Evolutionary conservation across 2,797 vertebrate species (phyloP).

Genomic region (Strix occidentalis): DNA sequence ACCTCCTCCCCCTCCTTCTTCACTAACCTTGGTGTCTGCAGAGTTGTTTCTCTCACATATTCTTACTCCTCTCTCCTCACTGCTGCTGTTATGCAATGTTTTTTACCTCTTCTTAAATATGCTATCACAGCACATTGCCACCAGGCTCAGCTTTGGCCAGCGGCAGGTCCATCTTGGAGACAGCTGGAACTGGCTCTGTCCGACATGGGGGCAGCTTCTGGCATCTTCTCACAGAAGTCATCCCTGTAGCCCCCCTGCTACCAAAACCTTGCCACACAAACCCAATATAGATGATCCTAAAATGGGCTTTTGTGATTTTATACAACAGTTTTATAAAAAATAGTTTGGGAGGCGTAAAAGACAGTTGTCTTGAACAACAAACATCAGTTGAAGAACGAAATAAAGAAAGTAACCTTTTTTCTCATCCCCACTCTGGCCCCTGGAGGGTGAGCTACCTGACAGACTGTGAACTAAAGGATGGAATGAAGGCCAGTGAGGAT

Average conservation of each 20-base stretch:
- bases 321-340: neutral
- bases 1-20: neutral
- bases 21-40: neutral
- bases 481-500: neutral
- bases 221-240: neutral
- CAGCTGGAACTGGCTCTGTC: neutral
- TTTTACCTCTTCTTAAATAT: neutral
- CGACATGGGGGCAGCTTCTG: neutral
- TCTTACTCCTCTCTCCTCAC: neutral
- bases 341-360: neutral
- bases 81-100: neutral
- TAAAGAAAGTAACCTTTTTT: neutral
- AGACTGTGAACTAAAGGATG: neutral
- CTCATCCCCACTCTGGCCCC: neutral
- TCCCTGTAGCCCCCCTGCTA: neutral
- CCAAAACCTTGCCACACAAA: neutral
- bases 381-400: neutral
- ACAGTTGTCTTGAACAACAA: neutral
- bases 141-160: neutral
- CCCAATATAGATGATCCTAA: neutral
- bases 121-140: neutral
- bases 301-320: neutral
- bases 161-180: rapidly evolving
- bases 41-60: neutral
- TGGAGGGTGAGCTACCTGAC: neutral